These are phyloP conservation scores for Ochropleura leucogaster DNA, from an alignment of 2,888 invertebrate species.

Conservation along the genomic window DNA sequence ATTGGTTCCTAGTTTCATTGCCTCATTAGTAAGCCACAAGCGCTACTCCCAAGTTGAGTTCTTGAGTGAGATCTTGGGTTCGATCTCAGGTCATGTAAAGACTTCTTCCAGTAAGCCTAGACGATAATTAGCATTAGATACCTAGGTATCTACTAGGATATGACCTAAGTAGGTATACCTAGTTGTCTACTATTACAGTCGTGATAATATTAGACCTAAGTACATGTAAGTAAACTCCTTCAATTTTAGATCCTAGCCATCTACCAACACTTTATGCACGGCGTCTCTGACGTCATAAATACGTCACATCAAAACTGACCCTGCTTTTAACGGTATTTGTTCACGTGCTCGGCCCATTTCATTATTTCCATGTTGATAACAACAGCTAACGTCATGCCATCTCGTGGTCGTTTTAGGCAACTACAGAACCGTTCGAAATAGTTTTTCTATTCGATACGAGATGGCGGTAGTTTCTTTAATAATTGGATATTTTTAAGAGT, in stretches of 20 bases:
- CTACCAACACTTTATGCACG: background rate
- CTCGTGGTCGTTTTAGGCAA: conserved; percentile 20
- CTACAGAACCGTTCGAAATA: conserved; percentile 43
- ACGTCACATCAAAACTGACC: conserved; percentile 5
- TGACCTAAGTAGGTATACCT: background rate
- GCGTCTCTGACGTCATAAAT: conserved; percentile 19
- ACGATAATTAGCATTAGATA: background rate
- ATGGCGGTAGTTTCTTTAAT: conserved; percentile 33
- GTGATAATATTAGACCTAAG: background rate
- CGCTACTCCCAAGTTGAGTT: background rate
- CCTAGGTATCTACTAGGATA: background rate
- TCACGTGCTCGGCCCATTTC: conserved; percentile 7
- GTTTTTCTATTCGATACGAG: conserved; percentile 44
- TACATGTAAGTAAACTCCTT: background rate
- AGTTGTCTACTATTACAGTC: background rate
- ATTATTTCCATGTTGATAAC: background rate
- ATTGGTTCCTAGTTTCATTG: background rate
- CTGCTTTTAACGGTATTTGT: conserved; percentile 6
- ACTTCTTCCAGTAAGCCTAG: background rate
- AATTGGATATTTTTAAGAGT: no score
- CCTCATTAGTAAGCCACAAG: background rate
- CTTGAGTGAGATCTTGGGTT: background rate
- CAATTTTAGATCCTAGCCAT: background rate
- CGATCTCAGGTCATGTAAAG: background rate
- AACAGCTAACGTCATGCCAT: conserved; percentile 33